A percentile compares a stretch with the other conserved stretches of the same genome.
Evolutionary conservation across 2,113 vertebrate genomes (phyloP).

Genomic region (Crypturellus undulatus): DNA sequence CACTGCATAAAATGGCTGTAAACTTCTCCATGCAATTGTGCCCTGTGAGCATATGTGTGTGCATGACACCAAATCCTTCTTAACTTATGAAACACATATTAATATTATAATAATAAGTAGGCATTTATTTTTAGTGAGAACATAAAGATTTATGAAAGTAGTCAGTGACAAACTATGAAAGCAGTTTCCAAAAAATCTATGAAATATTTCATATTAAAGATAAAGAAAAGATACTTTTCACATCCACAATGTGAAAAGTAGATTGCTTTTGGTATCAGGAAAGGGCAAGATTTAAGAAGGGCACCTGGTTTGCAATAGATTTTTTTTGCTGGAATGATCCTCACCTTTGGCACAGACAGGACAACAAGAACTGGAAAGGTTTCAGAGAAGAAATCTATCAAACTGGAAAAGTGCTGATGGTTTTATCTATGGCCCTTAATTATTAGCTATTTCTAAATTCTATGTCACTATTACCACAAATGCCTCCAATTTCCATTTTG

Average conservation of each 20-base stretch:
- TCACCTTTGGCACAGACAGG: background rate
- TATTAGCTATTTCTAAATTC: constrained; percentile 35
- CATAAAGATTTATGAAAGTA: constrained; percentile 52
- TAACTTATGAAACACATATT: constrained; percentile 16
- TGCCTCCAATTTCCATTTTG: constrained; percentile 35
- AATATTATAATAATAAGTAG: constrained; percentile 58
- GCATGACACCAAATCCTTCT: background rate
- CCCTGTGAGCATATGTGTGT: background rate
- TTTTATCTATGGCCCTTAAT: constrained; percentile 8
- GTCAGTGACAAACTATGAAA: constrained; percentile 20
- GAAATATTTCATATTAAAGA: constrained; percentile 19
- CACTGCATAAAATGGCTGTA: background rate
- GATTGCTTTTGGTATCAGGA: background rate
- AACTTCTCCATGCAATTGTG: background rate
- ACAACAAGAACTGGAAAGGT: background rate
- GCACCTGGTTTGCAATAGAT: background rate
- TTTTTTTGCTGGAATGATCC: background rate
- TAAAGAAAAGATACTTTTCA: background rate
- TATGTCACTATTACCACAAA: constrained; percentile 39
- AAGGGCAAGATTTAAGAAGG: background rate
- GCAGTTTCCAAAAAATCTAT: constrained; percentile 24
- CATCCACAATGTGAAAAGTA: background rate
- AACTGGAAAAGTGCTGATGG: constrained; percentile 1
- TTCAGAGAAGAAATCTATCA: background rate
- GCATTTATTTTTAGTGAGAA: constrained; percentile 62